Percentiles rank a stretch among this genome's conserved stretches.
These are phyloP conservation scores for Pegoplata infirma DNA, from an alignment of 2,888 invertebrate genomes.

Conservation along the genomic window DNA sequence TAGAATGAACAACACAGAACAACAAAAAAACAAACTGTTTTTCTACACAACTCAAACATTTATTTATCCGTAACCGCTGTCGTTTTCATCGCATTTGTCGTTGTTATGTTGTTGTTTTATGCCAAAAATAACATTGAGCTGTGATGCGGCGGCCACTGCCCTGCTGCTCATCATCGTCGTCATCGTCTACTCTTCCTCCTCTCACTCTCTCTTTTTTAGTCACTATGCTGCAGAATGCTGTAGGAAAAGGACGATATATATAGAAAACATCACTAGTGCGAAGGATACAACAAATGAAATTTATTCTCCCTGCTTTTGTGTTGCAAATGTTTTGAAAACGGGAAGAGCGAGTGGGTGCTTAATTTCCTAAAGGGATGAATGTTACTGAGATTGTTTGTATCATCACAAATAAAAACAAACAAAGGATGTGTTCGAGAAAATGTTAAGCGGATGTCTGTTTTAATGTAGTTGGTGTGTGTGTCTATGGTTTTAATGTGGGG, in stretches of 20 bases:
- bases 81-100: conserved; percentile 71
- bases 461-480: conserved; percentile 28
- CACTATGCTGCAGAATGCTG: too few species aligned
- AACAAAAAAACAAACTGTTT: conserved; percentile 61
- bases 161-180: conserved; percentile 18
- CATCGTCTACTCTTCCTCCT: neutral
- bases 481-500: conserved; percentile 26
- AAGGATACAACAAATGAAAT: neutral
- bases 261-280: neutral
- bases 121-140: conserved; percentile 62
- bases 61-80: conserved; percentile 78
- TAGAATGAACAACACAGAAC: too few species aligned
- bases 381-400: conserved; percentile 60
- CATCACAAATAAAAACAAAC: conserved; percentile 62
- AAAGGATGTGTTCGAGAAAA: conserved; percentile 62
- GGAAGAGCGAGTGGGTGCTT: conserved; percentile 55
- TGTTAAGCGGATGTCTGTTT: conserved; percentile 59
- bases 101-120: conserved; percentile 66
- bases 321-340: neutral
- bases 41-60: conserved; percentile 79
- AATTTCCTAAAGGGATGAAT: conserved; percentile 63
- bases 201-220: neutral
- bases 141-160: conserved; percentile 61
- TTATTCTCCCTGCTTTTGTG: neutral
- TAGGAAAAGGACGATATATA: too few species aligned